These are phyloP conservation scores for Mionectes macconnelli DNA, from an alignment of 2,113 vertebrate genomes.

Conservation along the genomic window DNA sequence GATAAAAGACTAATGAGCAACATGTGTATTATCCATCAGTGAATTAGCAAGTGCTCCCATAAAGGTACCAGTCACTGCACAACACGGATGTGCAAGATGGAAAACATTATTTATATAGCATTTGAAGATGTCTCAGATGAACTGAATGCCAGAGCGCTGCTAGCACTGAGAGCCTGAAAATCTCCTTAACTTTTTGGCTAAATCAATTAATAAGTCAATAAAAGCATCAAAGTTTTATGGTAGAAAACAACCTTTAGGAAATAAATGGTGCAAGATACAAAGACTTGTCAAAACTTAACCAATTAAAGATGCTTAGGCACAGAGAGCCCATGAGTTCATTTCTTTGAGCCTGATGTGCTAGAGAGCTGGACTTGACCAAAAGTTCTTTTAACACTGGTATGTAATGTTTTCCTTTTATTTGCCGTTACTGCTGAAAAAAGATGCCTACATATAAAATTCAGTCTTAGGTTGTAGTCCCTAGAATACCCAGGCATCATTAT, in stretches of 20 bases:
- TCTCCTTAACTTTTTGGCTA: not conserved
- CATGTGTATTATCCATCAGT: not conserved
- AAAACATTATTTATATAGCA: not conserved
- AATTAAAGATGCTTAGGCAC: not conserved
- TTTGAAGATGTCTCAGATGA: not conserved
- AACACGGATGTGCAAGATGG: not conserved
- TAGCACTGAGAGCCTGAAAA: not conserved
- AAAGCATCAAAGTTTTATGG: not conserved
- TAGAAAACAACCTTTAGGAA: not conserved
- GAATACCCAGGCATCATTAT: not conserved
- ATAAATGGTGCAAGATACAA: not conserved
- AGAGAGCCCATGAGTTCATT: not conserved
- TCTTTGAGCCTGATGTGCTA: not conserved
- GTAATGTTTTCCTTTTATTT: not conserved
- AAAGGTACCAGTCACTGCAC: not conserved
- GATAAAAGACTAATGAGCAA: not conserved
- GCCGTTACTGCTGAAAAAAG: not conserved
- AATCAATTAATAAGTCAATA: not conserved
- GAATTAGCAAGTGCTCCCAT: not conserved
- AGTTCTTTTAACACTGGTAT: not conserved
- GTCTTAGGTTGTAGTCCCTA: not conserved
- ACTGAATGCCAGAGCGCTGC: not conserved
- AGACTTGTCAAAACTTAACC: not conserved
- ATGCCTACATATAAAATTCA: not conserved
- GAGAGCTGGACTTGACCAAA: not conserved